A percentile compares a stretch with the other conserved stretches of the same genome.
Conservation (phyloP, 64 coral and sea anemone genomes). For the Dendronephthya gigantea region DNA sequence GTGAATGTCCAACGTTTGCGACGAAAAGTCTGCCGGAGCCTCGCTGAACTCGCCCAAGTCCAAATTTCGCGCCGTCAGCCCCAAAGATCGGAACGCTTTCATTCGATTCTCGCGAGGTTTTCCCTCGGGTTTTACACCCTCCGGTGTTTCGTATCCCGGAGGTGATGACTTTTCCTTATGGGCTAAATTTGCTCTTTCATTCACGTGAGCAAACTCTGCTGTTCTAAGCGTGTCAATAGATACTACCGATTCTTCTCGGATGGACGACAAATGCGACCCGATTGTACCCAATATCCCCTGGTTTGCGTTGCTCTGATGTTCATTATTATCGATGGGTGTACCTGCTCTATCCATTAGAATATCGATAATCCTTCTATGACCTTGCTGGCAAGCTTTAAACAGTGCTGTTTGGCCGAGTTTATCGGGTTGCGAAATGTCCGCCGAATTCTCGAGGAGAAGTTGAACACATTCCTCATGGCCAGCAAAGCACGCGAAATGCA, state of each 20-base stretch:
- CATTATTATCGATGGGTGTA: neutral
- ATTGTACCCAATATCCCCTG: neutral
- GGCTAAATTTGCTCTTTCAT: neutral
- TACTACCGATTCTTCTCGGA: neutral
- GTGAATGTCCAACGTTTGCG: neutral
- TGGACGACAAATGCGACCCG: neutral
- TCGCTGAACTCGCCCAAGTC: neutral
- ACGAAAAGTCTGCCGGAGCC: neutral
- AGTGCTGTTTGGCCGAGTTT: conserved; percentile 66
- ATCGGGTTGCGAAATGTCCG: conserved; percentile 61
- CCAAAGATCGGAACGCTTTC: neutral
- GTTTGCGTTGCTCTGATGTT: neutral
- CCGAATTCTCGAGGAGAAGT: conserved; percentile 46
- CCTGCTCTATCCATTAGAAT: conserved; percentile 30
- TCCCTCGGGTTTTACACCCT: neutral
- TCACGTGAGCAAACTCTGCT: neutral
- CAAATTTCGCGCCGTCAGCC: neutral
- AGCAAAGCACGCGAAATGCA: conserved; percentile 68
- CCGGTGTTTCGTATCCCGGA: neutral
- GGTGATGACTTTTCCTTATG: neutral
- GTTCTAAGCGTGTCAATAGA: neutral
- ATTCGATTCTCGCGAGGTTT: neutral
- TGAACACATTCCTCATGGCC: conserved; percentile 61
- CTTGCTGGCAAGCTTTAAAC: conserved; percentile 83
- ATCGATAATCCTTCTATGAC: conserved; percentile 58